Conservation (phyloP, 2,888 invertebrate genomes). For the Drosophila recens region DNA sequence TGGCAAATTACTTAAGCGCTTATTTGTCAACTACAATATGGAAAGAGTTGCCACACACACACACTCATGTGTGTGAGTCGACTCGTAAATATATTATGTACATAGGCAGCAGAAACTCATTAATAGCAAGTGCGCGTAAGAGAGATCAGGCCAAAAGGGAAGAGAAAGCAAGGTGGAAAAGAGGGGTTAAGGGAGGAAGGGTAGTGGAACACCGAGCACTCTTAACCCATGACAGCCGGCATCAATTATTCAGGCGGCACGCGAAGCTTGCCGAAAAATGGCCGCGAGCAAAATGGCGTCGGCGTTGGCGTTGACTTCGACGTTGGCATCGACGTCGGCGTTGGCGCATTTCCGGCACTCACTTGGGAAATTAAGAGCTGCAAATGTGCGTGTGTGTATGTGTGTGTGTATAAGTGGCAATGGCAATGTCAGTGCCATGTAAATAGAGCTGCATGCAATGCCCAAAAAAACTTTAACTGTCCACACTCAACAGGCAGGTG, state of each 20-base stretch:
- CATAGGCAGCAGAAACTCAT: slow-evolving; percentile 70
- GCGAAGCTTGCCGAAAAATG: slow-evolving; percentile 68
- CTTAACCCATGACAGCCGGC: slow-evolving; percentile 63
- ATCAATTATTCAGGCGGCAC: slow-evolving; percentile 72
- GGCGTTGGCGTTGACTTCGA: slow-evolving; percentile 3
- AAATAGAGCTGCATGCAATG: slow-evolving; percentile 35
- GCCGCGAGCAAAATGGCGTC: slow-evolving; percentile 65
- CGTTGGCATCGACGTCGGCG: slow-evolving; percentile 7
- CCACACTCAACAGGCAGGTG: slow-evolving; percentile 8
- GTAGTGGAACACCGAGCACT: slow-evolving; percentile 14
- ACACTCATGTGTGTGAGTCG: slow-evolving; percentile 19
- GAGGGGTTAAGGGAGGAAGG: not conserved
- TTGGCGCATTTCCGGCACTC: slow-evolving; percentile 53
- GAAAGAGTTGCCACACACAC: slow-evolving; percentile 32
- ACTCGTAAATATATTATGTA: slow-evolving; percentile 58
- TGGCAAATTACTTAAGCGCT: slow-evolving; percentile 78
- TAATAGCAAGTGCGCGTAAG: slow-evolving; percentile 63
- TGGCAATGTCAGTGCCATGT: slow-evolving; percentile 17
- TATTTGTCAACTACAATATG: slow-evolving; percentile 74
- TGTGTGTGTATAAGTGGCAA: slow-evolving; percentile 11
- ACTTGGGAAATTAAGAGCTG: slow-evolving; percentile 68
- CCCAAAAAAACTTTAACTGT: slow-evolving; percentile 26
- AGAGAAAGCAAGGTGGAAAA: not conserved
- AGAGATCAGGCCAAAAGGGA: not conserved
- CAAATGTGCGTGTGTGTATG: slow-evolving; percentile 14